Evolutionary conservation across 1,140 invertebrate genomes (phyloP).

Genomic region (Teleogryllus occipitalis): DNA sequence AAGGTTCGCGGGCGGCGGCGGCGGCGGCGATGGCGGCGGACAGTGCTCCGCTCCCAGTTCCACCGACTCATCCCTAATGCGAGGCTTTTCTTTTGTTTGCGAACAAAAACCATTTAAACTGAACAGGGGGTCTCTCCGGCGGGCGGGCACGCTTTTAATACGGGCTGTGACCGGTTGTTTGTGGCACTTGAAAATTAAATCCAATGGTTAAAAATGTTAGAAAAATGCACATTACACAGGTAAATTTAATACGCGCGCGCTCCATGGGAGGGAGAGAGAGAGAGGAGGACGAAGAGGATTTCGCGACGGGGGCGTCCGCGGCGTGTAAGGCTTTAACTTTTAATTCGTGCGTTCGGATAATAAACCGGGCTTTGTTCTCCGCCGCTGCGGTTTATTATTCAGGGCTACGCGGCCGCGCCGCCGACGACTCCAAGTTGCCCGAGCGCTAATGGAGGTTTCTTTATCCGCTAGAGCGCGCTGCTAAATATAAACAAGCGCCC

Average conservation of each 20-base stretch:
- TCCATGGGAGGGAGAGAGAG: background rate
- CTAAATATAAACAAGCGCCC: background rate
- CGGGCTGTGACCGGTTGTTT: background rate
- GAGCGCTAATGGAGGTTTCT: background rate
- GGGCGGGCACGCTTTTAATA: background rate
- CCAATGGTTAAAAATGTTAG: conserved; percentile 18
- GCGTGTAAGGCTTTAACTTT: conserved; percentile 15
- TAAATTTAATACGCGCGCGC: conserved; percentile 13
- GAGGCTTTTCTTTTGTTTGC: conserved; percentile 14
- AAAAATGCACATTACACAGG: conserved; percentile 15
- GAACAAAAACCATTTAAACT: conserved; percentile 17
- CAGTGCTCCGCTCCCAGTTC: background rate
- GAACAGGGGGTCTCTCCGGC: conserved; percentile 9
- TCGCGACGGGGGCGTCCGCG: background rate
- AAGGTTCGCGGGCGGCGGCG: background rate
- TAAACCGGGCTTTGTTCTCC: background rate
- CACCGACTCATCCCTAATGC: conserved; percentile 13
- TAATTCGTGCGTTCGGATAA: conserved; percentile 8
- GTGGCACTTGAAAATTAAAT: conserved; percentile 19
- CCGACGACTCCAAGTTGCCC: background rate
- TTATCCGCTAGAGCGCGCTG: background rate
- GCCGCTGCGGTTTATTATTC: background rate
- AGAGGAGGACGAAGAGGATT: background rate
- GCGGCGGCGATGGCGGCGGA: too few species aligned
- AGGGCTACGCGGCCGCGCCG: background rate